A percentile compares a stretch with the other conserved stretches of the same genome.
Evolutionary conservation across 2,113 vertebrate genomes (phyloP).

Genomic region (Theristicus caerulescens): DNA sequence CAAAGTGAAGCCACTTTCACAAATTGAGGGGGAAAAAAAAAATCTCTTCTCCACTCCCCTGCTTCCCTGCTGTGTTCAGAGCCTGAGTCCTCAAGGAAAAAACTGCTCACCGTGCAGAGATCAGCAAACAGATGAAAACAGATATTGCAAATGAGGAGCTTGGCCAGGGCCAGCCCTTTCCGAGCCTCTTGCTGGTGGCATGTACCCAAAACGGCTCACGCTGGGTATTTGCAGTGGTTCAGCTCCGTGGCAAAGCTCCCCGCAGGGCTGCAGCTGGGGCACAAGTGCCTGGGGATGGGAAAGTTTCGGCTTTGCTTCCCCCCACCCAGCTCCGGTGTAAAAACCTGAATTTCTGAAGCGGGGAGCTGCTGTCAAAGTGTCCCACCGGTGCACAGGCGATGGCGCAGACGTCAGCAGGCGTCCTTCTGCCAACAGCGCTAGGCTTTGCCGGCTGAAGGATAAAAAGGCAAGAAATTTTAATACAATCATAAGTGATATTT

Average conservation of each 20-base stretch:
- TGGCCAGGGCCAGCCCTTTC: background rate
- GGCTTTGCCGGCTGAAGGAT: background rate
- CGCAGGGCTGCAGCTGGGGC: background rate
- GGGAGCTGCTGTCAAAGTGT: background rate
- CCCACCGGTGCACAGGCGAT: background rate
- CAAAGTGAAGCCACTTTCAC: background rate
- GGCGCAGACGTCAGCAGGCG: background rate
- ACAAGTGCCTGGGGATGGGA: background rate
- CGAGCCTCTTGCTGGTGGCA: fast-evolving
- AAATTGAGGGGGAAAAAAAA: background rate
- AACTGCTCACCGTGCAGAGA: background rate
- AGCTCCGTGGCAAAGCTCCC: background rate
- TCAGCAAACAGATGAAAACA: background rate
- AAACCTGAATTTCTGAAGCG: background rate
- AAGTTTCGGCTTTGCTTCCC: background rate
- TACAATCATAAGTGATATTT: background rate
- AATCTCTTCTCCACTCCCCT: background rate
- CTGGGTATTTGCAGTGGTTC: background rate
- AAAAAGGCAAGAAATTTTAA: background rate
- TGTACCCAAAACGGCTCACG: background rate
- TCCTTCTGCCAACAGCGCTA: background rate
- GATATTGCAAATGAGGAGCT: background rate
- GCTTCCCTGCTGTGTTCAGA: background rate
- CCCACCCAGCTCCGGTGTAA: background rate
- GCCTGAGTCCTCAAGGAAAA: background rate